phyloP scores from a whole-genome alignment of 2,797 vertebrate species.

The Borostomias antarcticus region DNA sequence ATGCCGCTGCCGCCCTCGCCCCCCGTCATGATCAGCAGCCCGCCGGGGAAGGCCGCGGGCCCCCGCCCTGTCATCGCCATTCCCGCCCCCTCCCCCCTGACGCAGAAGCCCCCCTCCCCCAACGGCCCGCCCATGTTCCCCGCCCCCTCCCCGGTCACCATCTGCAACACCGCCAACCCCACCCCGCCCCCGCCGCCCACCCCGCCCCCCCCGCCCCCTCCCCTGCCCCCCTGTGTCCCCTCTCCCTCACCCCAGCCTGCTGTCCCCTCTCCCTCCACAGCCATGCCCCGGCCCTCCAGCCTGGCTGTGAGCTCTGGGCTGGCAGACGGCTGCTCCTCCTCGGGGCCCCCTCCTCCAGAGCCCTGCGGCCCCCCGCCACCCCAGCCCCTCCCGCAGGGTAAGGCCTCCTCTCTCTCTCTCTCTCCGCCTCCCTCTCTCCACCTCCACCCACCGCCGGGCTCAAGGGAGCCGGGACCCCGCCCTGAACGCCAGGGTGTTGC shows the following conservation, averaged over 20 bases:
- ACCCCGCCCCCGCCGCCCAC: conserved; percentile 76
- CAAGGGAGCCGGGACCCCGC: conserved; percentile 13
- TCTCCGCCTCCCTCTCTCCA: conserved; percentile 45
- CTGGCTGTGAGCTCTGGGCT: conserved; percentile 65
- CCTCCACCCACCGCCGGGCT: conserved; percentile 66
- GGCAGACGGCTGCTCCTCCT: conserved; percentile 84
- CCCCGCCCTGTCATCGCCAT: conserved; percentile 89
- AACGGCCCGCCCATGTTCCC: conserved; percentile 83
- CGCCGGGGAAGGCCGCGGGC: conserved; percentile 90
- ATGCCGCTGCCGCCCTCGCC: conserved; percentile 92
- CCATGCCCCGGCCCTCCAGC: conserved; percentile 74
- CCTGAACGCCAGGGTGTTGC: conserved; percentile 6
- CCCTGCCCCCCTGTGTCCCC: conserved; percentile 72
- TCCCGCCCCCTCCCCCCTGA: conserved; percentile 81
- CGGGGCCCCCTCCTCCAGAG: conserved; percentile 68
- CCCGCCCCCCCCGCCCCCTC: conserved; percentile 72
- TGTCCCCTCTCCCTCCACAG: conserved; percentile 98
- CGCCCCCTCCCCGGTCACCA: conserved; percentile 69
- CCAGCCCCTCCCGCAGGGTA: conserved; percentile 86
- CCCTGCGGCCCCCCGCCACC: conserved; percentile 82
- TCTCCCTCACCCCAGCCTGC: conserved; percentile 90
- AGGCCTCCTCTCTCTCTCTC: conserved; percentile 73
- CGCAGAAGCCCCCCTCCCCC: conserved; percentile 82
- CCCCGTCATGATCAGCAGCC: conserved; percentile 97
- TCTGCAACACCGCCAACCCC: conserved; percentile 77